Percentiles rank a stretch among this genome's conserved stretches.
Evolutionary conservation across 2,888 invertebrate genomes (phyloP).

Genomic region (Bombylius major): DNA sequence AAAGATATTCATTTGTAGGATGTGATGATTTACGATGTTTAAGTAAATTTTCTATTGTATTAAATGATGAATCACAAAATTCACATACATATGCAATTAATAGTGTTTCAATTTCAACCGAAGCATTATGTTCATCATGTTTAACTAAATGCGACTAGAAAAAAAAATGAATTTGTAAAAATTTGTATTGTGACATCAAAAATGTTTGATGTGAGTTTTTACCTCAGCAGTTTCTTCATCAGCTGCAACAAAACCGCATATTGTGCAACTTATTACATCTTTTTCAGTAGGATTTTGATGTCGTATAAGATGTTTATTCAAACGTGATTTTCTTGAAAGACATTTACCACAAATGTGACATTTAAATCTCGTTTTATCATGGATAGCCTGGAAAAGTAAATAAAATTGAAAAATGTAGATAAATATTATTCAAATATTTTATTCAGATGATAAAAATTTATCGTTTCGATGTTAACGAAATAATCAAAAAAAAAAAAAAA

Average conservation of each 20-base stretch:
- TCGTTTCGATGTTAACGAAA: no score
- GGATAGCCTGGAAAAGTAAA: slow-evolving; percentile 4
- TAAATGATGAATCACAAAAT: slow-evolving; percentile 27
- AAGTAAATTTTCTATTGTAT: slow-evolving; percentile 18
- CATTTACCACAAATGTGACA: slow-evolving; percentile 22
- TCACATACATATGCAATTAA: slow-evolving; percentile 26
- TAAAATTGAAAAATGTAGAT: no score
- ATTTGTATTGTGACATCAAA: background rate
- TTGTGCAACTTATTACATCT: slow-evolving; percentile 18
- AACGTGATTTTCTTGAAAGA: slow-evolving; percentile 3
- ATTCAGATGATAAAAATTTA: no score
- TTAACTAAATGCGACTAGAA: slow-evolving; percentile 13
- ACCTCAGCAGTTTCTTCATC: slow-evolving; percentile 19
- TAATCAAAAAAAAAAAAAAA: no score
- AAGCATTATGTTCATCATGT: slow-evolving; percentile 3
- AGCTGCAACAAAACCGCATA: slow-evolving; percentile 25
- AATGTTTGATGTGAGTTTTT: background rate
- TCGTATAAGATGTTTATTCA: slow-evolving; percentile 25
- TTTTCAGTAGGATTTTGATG: slow-evolving; percentile 13
- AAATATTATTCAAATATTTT: no score
- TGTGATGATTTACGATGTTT: slow-evolving; percentile 22
- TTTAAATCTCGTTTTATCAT: slow-evolving; percentile 11
- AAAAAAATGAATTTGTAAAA: background rate
- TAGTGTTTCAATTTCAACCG: slow-evolving; percentile 1
- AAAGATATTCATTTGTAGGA: slow-evolving; percentile 6